These are phyloP conservation scores for Aphelenchoides bicaudatus DNA, from an alignment of 2,888 invertebrate species.

Conservation along the genomic window DNA sequence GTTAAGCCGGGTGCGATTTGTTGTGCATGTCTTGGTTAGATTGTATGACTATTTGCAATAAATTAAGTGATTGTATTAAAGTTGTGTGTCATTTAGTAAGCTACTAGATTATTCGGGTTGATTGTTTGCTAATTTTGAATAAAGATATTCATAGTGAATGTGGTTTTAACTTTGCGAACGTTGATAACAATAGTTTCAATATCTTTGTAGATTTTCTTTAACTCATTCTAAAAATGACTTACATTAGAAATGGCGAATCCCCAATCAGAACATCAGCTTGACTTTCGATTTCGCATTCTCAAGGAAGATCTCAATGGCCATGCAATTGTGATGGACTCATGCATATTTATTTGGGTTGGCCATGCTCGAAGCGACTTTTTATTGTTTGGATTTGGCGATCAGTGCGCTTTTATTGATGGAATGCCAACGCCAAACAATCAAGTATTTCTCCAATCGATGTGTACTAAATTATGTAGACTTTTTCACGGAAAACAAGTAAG, in stretches of 20 bases:
- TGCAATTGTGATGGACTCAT: conserved; percentile 13
- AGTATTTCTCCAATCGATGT: conserved; percentile 16
- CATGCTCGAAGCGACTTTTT: conserved; percentile 5
- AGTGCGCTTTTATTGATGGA: conserved; percentile 7
- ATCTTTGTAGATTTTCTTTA: no score
- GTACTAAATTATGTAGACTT: conserved; percentile 13
- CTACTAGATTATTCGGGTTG: not conserved
- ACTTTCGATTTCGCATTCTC: conserved; percentile 14
- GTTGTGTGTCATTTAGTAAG: not conserved
- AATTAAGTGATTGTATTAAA: not conserved
- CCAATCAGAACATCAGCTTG: conserved; percentile 14
- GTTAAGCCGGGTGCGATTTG: no score
- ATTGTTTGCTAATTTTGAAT: not conserved
- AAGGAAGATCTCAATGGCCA: conserved; percentile 21
- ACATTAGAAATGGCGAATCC: conserved; percentile 5
- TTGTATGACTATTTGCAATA: not conserved
- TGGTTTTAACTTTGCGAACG: conserved; percentile 3
- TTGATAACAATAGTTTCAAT: no score
- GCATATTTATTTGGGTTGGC: conserved; percentile 19
- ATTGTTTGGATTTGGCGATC: conserved; percentile 8
- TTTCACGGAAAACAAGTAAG: conserved; percentile 20
- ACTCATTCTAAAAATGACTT: no score
- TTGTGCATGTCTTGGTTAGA: no score
- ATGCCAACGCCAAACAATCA: conserved; percentile 17
- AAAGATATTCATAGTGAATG: not conserved